Evolutionary conservation across 1,140 invertebrate species (phyloP).

Genomic region (Brachionus rubens): DNA sequence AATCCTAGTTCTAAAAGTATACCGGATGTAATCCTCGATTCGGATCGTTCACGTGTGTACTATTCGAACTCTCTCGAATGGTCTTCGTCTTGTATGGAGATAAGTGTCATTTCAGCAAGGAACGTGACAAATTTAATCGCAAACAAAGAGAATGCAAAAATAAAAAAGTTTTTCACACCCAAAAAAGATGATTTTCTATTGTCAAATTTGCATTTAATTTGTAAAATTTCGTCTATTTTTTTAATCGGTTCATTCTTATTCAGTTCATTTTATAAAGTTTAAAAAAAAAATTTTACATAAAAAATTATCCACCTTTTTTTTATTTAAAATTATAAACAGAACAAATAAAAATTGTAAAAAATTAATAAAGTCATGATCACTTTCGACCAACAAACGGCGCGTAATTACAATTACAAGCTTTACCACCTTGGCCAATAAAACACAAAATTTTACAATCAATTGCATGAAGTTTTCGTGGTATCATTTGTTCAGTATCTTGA

Average conservation of each 20-base stretch:
- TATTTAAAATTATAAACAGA: constrained; percentile 8
- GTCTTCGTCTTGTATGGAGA: constrained; percentile 46
- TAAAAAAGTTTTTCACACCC: neutral
- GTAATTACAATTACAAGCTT: constrained; percentile 46
- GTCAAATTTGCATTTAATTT: neutral
- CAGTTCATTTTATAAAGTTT: too few relatives aligned
- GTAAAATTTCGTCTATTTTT: neutral
- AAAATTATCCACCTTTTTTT: neutral
- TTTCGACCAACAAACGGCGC: constrained; percentile 35
- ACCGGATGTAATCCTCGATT: neutral
- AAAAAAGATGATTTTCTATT: neutral
- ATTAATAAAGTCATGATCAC: neutral
- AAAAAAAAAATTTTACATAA: too few relatives aligned
- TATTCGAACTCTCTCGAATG: constrained; percentile 34
- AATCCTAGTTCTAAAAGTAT: constrained; percentile 1
- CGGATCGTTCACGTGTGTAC: neutral
- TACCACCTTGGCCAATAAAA: constrained; percentile 39
- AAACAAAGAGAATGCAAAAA: constrained; percentile 1
- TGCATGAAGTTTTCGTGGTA: neutral
- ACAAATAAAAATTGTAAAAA: neutral
- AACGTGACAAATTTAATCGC: constrained; percentile 23
- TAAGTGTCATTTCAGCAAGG: constrained; percentile 3
- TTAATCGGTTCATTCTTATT: neutral
- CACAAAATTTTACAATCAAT: constrained; percentile 39
- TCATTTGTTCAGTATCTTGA: neutral